A percentile compares a stretch with the other conserved stretches of the same genome.
Evolutionary conservation across 2,113 vertebrate genomes (phyloP).

Genomic region (Pedionomus torquatus): DNA sequence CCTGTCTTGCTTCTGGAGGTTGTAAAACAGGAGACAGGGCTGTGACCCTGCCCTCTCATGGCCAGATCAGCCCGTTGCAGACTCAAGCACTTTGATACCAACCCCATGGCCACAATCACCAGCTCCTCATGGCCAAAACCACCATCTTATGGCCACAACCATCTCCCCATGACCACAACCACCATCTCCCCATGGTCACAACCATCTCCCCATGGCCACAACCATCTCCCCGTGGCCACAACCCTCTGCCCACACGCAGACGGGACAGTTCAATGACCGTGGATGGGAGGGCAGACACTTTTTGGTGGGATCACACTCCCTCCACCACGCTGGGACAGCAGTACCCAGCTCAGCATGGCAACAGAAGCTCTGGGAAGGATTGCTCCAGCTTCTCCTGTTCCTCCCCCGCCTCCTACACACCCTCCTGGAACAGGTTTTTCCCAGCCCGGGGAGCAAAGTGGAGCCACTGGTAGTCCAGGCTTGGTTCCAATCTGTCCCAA

Average conservation of each 20-base stretch:
- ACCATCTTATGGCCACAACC: background rate
- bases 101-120: background rate
- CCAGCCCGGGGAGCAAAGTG: background rate
- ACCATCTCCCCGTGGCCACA: background rate
- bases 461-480: background rate
- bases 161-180: background rate
- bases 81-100: background rate
- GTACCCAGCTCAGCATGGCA: rapidly evolving
- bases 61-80: rapidly evolving
- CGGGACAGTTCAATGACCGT: rapidly evolving
- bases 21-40: background rate
- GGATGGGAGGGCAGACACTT: rapidly evolving
- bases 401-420: background rate
- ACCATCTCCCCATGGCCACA: background rate
- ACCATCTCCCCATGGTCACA: background rate
- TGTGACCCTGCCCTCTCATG: background rate
- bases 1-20: background rate
- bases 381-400: background rate
- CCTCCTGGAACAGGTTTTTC: background rate
- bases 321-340: rapidly evolving
- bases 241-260: rapidly evolving
- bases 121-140: background rate
- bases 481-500: background rate
- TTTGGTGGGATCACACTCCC: rapidly evolving
- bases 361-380: background rate